phyloP scores from a whole-genome alignment of 2,888 invertebrate genomes.

The Acronicta leporina region DNA sequence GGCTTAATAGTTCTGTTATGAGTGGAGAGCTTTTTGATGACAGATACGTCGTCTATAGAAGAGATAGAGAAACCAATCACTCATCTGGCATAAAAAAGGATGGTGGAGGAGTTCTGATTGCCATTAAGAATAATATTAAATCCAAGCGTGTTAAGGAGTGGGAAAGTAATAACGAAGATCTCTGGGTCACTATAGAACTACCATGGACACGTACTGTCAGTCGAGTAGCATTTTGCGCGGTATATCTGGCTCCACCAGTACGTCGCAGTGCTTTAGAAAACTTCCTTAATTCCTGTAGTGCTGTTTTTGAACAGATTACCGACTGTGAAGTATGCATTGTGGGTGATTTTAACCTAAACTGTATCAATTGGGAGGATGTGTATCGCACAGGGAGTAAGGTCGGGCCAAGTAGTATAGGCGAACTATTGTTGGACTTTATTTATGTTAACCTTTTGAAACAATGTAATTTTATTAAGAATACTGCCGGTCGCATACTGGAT shows the following conservation, averaged over 20 bases:
- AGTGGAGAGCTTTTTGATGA: constrained; percentile 9
- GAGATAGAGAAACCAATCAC: constrained; percentile 4
- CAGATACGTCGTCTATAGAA: constrained; percentile 13
- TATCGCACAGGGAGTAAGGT: too few relatives aligned
- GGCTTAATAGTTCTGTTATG: constrained; percentile 16
- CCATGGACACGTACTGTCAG: background rate
- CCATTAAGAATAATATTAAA: constrained; percentile 1
- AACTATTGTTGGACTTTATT: too few relatives aligned
- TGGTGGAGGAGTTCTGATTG: constrained; percentile 12
- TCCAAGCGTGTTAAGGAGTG: constrained; percentile 2
- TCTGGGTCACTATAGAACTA: constrained; percentile 13
- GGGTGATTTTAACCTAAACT: too few relatives aligned
- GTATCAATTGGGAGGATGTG: too few relatives aligned
- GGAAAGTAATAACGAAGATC: constrained; percentile 16
- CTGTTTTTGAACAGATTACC: too few relatives aligned
- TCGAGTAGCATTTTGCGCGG: constrained; percentile 7
- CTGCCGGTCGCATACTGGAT: too few relatives aligned
- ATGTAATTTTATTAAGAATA: too few relatives aligned
- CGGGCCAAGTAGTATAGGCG: too few relatives aligned
- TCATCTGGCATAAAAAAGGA: background rate
- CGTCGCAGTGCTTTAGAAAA: background rate
- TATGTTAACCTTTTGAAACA: too few relatives aligned
- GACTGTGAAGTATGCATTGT: too few relatives aligned
- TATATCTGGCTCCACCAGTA: constrained; percentile 6
- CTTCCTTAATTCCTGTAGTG: too few relatives aligned